Evolutionary conservation across 2,888 invertebrate genomes (phyloP).

Genomic region (Caenorhabditis sp.): DNA sequence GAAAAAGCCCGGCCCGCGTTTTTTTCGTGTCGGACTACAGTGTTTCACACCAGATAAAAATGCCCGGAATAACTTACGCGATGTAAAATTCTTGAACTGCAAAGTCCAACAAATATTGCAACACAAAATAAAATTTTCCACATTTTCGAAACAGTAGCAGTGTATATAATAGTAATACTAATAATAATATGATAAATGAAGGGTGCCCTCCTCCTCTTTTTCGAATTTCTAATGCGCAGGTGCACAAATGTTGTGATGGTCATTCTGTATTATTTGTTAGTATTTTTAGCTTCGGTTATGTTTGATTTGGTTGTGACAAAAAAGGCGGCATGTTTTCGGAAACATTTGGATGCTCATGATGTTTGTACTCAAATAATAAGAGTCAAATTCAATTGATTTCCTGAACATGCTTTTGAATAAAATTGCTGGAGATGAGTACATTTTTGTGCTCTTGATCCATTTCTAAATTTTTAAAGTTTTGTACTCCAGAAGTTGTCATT

Average conservation of each 20-base stretch:
- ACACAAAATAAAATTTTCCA: not conserved
- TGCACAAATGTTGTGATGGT: not conserved
- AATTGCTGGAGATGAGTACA: too few relatives aligned
- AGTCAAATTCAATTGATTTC: too few relatives aligned
- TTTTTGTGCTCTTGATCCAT: too few relatives aligned
- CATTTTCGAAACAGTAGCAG: not conserved
- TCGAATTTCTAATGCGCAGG: not conserved
- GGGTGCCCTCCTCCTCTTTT: not conserved
- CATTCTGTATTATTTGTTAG: not conserved
- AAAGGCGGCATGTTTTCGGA: not conserved
- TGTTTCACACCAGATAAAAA: too few relatives aligned
- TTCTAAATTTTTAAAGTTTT: too few relatives aligned
- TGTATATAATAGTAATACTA: not conserved
- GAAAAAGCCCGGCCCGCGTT: too few relatives aligned
- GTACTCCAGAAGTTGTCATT: too few relatives aligned
- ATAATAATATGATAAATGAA: not conserved
- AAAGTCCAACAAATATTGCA: not conserved
- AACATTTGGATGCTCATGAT: too few relatives aligned
- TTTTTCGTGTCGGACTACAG: too few relatives aligned
- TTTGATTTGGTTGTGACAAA: not conserved
- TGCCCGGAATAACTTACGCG: slow-evolving; percentile 6
- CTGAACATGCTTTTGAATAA: too few relatives aligned
- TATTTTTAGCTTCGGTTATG: not conserved
- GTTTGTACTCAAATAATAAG: too few relatives aligned
- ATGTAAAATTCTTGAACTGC: slow-evolving; percentile 15